Base-by-base conservation (phyloP, 2,797 vertebrate genomes). In the Cynopterus sphinx region DNA sequence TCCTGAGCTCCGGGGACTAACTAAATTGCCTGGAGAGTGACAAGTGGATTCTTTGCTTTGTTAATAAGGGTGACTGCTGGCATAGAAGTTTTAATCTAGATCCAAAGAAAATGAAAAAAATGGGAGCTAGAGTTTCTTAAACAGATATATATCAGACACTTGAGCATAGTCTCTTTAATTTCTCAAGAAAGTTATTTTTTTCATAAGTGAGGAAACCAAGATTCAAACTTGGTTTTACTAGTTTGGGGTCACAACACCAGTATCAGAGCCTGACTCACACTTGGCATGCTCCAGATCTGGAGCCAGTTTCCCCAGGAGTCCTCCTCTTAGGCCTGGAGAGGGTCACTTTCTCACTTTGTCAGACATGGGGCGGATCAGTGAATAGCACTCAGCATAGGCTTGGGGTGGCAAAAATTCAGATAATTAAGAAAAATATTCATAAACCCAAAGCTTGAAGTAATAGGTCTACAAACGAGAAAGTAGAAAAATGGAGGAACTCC, bases 371-470 rank as follows among this genome's bases (percentile, higher is more conserved):
- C 5, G 57, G 46, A 87, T 78, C 33, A 78, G 49, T 46, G 61
- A 65, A 86, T 78, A 63, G 39, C 6, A 15, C 11, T 43, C 36
- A 65, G 33, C 10, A 26, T 10, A 53, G 24, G 28, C n/a, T 10
- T 39, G 15, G 57, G 41, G 46, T 12, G 51, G 73, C 49, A 77
- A 79, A 85, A 77, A 84, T 81, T 90, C 84, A 87, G 91, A 77
- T n/a, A 88, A 82, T 96, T 90, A 88, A 87, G 93, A 83, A 96
- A 91, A 86, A 78, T 4, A 90, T 63, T 75, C 51, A 53, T 90
- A 39, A 21, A 49, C 43, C n/a, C 43, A 73, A 68, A 73, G 67
- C 82, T n/a, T 83, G 46, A 92, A 86, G 78, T 65, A 92, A 90
- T 81, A 73, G 24, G n/a, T 55, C 84, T 93, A 19, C 74, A 71